phyloP scores from a whole-genome alignment of 1,140 invertebrate species.

The Neodiprion lecontei region DNA sequence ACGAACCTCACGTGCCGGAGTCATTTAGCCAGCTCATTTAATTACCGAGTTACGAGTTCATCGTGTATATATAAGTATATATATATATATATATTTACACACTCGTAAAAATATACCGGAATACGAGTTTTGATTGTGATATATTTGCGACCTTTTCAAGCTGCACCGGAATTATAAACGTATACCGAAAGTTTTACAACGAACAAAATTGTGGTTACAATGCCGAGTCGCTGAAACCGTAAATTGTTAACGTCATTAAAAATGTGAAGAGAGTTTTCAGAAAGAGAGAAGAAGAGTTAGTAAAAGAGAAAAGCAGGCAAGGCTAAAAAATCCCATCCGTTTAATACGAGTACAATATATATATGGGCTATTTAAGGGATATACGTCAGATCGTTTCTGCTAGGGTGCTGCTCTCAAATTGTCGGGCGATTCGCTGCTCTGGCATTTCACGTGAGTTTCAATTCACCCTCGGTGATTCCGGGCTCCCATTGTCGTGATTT shows the following conservation, averaged over 20 bases:
- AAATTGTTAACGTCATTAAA: not conserved
- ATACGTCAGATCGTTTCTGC: too few relatives aligned
- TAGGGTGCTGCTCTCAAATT: not conserved
- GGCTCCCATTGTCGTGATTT: constrained; percentile 7
- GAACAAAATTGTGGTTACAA: not conserved
- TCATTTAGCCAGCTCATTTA: not conserved
- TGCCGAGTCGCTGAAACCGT: not conserved
- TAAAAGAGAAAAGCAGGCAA: too few relatives aligned
- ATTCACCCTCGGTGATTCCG: constrained; percentile 3
- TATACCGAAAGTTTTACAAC: not conserved
- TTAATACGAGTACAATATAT: not conserved
- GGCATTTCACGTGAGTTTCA: not conserved
- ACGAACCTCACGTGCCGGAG: not conserved
- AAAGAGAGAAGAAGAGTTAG: too few relatives aligned
- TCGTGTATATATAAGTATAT: not conserved
- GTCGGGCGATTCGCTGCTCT: constrained; percentile 6
- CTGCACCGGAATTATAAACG: not conserved
- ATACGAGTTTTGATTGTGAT: not conserved
- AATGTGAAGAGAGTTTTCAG: not conserved
- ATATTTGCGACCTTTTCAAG: not conserved
- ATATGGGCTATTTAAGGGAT: not conserved
- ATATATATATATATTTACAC: not conserved
- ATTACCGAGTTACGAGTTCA: not conserved
- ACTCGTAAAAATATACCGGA: too few relatives aligned
- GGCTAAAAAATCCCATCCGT: too few relatives aligned